phyloP scores from a whole-genome alignment of 1,140 invertebrate species.

The Drosophila kohkoa region DNA sequence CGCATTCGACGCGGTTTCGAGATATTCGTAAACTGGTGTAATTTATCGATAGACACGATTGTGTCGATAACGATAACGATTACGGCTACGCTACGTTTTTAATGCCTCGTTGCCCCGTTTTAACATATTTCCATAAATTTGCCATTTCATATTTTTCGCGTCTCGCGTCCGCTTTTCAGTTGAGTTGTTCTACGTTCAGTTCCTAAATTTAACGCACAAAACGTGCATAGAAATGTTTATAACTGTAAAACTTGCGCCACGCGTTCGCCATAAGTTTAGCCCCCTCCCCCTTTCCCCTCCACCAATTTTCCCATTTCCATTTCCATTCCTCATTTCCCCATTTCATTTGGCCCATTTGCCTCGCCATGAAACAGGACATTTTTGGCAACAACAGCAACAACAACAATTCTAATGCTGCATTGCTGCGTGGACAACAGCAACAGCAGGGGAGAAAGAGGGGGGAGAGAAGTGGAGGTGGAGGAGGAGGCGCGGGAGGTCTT shows the following conservation, averaged over 20 bases:
- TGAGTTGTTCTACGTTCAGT: conserved; percentile 10
- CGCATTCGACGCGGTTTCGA: conserved; percentile 23
- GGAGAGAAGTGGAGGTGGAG: neutral
- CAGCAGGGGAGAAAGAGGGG: no score
- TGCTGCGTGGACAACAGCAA: neutral
- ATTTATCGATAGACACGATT: conserved; percentile 41
- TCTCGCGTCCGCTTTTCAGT: conserved; percentile 27
- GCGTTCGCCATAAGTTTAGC: conserved; percentile 64
- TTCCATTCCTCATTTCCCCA: conserved; percentile 2
- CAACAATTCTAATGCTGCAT: conserved; percentile 10
- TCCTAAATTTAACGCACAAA: conserved; percentile 65
- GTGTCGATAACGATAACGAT: conserved; percentile 18
- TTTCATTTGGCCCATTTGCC: conserved; percentile 6
- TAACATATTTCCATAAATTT: conserved; percentile 49
- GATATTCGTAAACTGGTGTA: conserved; percentile 4
- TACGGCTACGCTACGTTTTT: neutral
- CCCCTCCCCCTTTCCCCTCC: no score
- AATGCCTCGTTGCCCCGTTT: conserved; percentile 33
- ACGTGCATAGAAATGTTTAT: conserved; percentile 76
- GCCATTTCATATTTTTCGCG: conserved; percentile 40
- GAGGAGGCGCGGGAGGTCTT: neutral
- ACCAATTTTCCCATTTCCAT: conserved; percentile 1
- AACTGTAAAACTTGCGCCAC: conserved; percentile 67
- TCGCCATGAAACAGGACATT: conserved; percentile 59
- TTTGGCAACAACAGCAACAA: conserved; percentile 63